Evolutionary conservation across 2,888 invertebrate genomes (phyloP).

Genomic region (Morinoia aosen): DNA sequence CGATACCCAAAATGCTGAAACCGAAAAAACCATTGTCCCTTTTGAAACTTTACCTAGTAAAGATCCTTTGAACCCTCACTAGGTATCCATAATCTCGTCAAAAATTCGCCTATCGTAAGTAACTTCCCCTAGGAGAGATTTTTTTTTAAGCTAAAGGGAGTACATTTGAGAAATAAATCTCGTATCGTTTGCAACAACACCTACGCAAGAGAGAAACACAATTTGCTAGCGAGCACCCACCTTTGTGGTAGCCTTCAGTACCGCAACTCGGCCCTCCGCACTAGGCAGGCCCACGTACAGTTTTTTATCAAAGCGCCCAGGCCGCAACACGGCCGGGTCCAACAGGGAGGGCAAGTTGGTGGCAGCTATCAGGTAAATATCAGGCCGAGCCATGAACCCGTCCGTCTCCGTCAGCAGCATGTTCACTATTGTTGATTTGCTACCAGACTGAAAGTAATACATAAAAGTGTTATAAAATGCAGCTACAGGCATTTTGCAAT

Average conservation of each 20-base stretch:
- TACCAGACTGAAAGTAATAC: conserved; percentile 59
- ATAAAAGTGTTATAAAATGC: neutral
- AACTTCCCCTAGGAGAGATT: no score
- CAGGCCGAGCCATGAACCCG: conserved; percentile 61
- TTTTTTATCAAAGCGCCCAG: conserved; percentile 64
- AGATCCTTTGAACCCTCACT: no score
- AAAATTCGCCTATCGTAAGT: no score
- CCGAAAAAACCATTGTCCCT: no score
- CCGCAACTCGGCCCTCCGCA: conserved; percentile 59
- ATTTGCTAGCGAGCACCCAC: conserved; percentile 13
- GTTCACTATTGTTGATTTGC: conserved; percentile 66
- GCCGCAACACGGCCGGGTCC: conserved; percentile 64
- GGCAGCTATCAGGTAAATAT: conserved; percentile 66
- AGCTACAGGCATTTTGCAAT: no score
- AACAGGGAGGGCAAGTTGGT: conserved; percentile 65
- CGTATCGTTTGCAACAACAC: neutral
- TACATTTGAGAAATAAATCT: no score
- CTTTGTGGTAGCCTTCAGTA: conserved; percentile 63
- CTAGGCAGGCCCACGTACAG: conserved; percentile 65
- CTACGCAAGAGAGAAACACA: neutral
- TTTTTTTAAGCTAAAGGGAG: no score
- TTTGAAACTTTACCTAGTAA: no score
- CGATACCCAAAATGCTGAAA: no score
- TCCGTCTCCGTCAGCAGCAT: conserved; percentile 66
- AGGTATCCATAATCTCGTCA: no score